phyloP scores from a whole-genome alignment of 2,797 vertebrate genomes.

The Clamator glandarius region DNA sequence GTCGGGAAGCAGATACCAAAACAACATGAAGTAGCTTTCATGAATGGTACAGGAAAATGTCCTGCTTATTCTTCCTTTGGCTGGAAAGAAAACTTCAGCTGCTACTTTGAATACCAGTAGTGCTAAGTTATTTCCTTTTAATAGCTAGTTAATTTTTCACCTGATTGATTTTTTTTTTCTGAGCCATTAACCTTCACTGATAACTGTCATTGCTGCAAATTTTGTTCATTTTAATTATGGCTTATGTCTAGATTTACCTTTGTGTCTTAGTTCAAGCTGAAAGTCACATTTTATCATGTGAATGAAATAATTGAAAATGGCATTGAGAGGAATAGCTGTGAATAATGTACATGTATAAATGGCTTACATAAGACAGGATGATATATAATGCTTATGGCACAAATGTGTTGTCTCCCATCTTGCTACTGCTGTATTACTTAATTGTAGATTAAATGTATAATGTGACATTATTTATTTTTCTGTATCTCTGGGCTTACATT shows the following conservation, averaged over 20 bases:
- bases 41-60: not conserved
- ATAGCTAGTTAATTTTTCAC: conserved; percentile 52
- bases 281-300: conserved; percentile 19
- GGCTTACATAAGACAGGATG: not conserved
- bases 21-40: not conserved
- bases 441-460: not conserved
- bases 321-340: not conserved
- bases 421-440: not conserved
- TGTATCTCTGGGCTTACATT: not conserved
- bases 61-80: not conserved
- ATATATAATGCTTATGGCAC: not conserved
- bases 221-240: conserved; percentile 45
- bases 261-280: conserved; percentile 20
- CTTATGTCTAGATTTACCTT: conserved; percentile 6
- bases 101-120: not conserved
- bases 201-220: not conserved
- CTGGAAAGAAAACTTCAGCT: not conserved
- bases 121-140: conserved; percentile 20
- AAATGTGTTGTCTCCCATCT: not conserved
- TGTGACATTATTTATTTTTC: not conserved
- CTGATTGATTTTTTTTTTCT: conserved; percentile 45
- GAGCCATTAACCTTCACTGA: conserved; percentile 13
- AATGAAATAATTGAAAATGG: conserved; percentile 58
- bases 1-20: not conserved
- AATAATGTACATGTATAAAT: not conserved